Conservation (phyloP, 2,113 vertebrate species). For the Platycercus adscitus region DNA sequence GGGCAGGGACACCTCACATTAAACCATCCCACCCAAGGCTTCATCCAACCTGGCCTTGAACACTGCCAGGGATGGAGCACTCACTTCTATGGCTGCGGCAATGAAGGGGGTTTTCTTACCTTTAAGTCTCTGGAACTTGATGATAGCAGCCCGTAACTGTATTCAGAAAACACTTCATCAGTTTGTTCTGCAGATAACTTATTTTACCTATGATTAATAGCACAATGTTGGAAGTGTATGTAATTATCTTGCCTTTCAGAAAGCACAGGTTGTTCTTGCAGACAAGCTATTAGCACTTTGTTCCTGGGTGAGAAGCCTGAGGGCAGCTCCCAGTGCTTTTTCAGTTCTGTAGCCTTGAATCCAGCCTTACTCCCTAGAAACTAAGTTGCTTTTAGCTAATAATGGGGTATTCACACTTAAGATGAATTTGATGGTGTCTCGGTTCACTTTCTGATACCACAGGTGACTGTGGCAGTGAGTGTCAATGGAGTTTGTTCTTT, state of each 20-base stretch:
- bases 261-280: neutral
- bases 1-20: too few species aligned
- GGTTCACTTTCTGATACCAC: neutral
- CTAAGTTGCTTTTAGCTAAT: neutral
- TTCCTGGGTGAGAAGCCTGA: neutral
- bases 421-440: neutral
- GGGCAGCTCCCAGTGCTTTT: neutral
- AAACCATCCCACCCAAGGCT: too few species aligned
- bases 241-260: neutral
- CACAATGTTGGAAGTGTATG: neutral
- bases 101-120: neutral
- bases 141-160: neutral
- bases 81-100: neutral
- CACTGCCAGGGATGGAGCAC: too few species aligned
- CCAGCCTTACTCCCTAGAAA: neutral
- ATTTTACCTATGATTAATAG: constrained; percentile 9
- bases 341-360: neutral
- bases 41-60: too few species aligned
- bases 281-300: neutral
- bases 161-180: neutral
- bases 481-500: neutral
- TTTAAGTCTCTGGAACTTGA: neutral
- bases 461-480: neutral
- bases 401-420: neutral
- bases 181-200: neutral